These are phyloP conservation scores for Sarcophaga variegata DNA, from an alignment of 2,888 invertebrate species.

Conservation along the genomic window DNA sequence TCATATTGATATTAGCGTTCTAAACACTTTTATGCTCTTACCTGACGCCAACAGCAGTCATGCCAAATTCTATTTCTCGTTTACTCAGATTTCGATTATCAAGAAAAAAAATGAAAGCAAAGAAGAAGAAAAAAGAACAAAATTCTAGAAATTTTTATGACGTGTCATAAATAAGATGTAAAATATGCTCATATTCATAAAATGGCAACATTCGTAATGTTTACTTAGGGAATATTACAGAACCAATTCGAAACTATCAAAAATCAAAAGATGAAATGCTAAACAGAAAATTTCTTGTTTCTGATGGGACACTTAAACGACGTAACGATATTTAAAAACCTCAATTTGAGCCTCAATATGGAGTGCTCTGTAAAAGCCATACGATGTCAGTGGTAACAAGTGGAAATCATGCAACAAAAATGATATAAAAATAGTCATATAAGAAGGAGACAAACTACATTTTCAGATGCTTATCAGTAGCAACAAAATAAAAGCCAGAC, in stretches of 20 bases:
- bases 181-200: conserved; percentile 55
- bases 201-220: conserved; percentile 14
- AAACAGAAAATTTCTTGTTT: conserved; percentile 1
- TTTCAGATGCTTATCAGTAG: conserved; percentile 42
- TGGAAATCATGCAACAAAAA: conserved; percentile 35
- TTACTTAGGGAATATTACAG: conserved; percentile 20
- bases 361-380: conserved; percentile 24
- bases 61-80: background rate
- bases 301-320: conserved; percentile 9
- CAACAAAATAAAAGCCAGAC: conserved; percentile 58
- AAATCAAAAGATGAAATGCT: conserved; percentile 12
- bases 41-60: background rate
- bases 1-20: background rate
- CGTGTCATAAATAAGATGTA: conserved; percentile 66
- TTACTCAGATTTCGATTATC: background rate
- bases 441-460: conserved; percentile 50
- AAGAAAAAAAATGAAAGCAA: background rate
- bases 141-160: conserved; percentile 56
- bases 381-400: background rate
- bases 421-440: conserved; percentile 21
- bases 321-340: conserved; percentile 29
- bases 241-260: conserved; percentile 24
- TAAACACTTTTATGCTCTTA: conserved; percentile 30
- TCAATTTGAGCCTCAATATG: conserved; percentile 37
- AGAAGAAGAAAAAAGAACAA: conserved; percentile 1